These are phyloP conservation scores for Pseudopleuronectes americanus DNA, from an alignment of 2,797 vertebrate species.

Conservation along the genomic window DNA sequence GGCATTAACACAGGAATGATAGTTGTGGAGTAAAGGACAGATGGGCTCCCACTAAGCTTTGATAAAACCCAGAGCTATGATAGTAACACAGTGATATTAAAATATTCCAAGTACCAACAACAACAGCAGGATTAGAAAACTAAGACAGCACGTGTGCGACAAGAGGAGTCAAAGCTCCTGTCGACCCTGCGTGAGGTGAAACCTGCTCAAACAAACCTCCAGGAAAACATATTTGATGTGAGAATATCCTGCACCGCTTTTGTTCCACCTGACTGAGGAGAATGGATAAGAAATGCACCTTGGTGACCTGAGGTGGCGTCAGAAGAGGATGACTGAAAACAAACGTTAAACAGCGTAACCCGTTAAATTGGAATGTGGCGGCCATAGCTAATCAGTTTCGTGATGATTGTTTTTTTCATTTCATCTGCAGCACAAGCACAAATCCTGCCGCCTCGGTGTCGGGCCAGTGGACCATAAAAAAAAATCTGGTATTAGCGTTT, in stretches of 20 bases:
- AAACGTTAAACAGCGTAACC: not conserved
- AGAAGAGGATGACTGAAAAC: not conserved
- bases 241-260: constrained; percentile 9
- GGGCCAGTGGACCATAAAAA: no score
- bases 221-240: not conserved
- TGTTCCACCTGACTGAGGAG: not conserved
- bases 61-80: constrained; percentile 40
- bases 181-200: constrained; percentile 6
- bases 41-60: constrained; percentile 34
- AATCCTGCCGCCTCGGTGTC: no score
- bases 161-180: not conserved
- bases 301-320: no score
- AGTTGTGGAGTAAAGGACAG: constrained; percentile 26
- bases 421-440: no score
- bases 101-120: constrained; percentile 30
- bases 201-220: constrained; percentile 16
- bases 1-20: constrained; percentile 27
- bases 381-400: no score
- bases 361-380: not conserved
- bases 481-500: no score
- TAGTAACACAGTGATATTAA: constrained; percentile 35
- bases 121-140: constrained; percentile 34
- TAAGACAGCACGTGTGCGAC: constrained; percentile 4
- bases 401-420: no score
- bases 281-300: no score